Base-by-base conservation (phyloP, 2,113 vertebrate species). In the Ophthalmolycus amberensis region DNA sequence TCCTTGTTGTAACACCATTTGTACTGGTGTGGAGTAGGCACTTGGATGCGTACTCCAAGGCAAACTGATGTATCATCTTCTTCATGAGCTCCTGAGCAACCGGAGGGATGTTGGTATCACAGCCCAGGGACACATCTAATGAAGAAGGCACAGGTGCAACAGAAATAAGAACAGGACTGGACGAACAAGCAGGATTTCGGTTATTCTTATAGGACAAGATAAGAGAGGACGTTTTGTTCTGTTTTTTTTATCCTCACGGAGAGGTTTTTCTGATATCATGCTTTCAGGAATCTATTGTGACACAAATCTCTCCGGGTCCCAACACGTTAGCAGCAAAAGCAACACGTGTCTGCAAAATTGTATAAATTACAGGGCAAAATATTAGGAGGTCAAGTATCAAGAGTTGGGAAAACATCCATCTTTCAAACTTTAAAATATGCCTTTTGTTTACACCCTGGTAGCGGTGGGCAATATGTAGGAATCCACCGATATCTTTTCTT, bases 11-110 rank as follows among this genome's bases (percentile, higher is more conserved):
- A 63, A 95, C 95, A 95, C 95, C 96, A 88, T 96, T 97, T 93
- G 95, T 95, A 88, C 92, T 96, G 90, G 95, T 96, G 95, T 95
- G 95, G 92, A 96, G 95, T 93, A 97, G 96, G 95, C 96, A 99
- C 96, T 98, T 98, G 86, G 96, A 97, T 89, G 97, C 97, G 88
- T 99, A 99, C 94, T 99, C 98, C 94, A 97, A 96, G 62, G 98
- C 98, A 96, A 99, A 99, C 94, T 97, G 97, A 93, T 95, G 97
- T 88, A 99, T 98, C 98, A 99, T 99, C 93, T 97, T 99, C 94
- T 96, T 98, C 97, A 99, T 99, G 95, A 99, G 96, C 96, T 99
- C 98, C 95, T 98, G 97, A 93, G 98, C 98, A 93, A 97, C 96
- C 95, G 96, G 90, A 91, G 98, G 98, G 96, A 99, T 97, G 95